Evolutionary conservation across 2,113 vertebrate genomes (phyloP).

Genomic region (Phrynosoma blainvillii): DNA sequence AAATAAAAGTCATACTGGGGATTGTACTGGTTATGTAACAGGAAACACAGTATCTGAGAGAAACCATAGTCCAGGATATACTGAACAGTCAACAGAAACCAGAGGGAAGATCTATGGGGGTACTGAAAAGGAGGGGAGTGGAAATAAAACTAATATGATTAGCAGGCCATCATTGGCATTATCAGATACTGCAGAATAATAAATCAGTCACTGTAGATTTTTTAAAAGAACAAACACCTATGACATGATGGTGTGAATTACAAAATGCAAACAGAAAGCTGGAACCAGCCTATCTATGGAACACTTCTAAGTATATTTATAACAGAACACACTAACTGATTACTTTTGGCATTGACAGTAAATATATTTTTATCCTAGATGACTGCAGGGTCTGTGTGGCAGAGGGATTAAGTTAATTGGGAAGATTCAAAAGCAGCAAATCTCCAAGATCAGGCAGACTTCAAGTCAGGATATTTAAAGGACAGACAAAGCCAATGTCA

Average conservation of each 20-base stretch:
- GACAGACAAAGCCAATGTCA: constrained; percentile 30
- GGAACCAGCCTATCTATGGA: constrained; percentile 37
- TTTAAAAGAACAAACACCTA: background rate
- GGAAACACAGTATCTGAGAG: constrained; percentile 1
- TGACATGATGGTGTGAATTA: constrained; percentile 2
- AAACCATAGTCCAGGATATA: background rate
- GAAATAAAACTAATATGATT: background rate
- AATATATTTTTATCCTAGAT: constrained; percentile 53
- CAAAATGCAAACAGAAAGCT: constrained; percentile 35
- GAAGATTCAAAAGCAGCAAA: constrained; percentile 55
- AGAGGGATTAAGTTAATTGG: constrained; percentile 60
- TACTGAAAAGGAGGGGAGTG: accelerated
- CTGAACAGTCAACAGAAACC: background rate
- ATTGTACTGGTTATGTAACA: constrained; percentile 31
- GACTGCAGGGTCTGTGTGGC: constrained; percentile 41
- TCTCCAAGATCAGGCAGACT: constrained; percentile 55
- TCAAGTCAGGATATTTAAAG: constrained; percentile 52
- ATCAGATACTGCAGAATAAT: background rate
- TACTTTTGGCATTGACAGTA: constrained; percentile 42
- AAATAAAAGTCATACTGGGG: background rate
- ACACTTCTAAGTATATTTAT: constrained; percentile 37
- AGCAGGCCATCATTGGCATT: background rate
- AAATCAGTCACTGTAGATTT: background rate
- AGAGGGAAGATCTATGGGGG: background rate
- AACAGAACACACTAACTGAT: constrained; percentile 30